Evolutionary conservation across 2,888 invertebrate genomes (phyloP), one percentile per base, ranked within the genome.

Genomic region (Epistrophe grossulariae): DNA sequence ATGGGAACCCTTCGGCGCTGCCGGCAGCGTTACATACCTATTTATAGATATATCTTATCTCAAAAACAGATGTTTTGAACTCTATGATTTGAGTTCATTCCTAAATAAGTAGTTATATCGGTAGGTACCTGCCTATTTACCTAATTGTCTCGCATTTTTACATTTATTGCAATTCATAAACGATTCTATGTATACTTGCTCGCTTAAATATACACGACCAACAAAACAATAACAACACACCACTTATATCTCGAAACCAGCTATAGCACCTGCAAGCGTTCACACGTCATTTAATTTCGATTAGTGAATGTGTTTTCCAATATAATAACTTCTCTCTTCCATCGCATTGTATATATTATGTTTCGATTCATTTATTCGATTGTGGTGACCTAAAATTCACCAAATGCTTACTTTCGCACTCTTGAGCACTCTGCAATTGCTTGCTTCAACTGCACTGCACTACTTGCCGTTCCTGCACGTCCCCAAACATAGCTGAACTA

Each of bases 241-340:
- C 57, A 28, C 60, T 60, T 60, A 60, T 35, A 11, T 48, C 11
- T 45, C 24, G n/a, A 17, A 17, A 62, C 50, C 50, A 55, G 50
- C 60, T 31, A 24, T 24, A 85, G 87, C 91, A 92, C 91, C 91
- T 92, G 92, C 89, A 89, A 89, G 89, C 89, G 90, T 92, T 92
- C 92, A 91, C 92, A 92, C 92, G 91, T 92, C 92, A 92, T 92
- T 92, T 92, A 91, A 92, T 91, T 92, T 92, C 92, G 92, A 92
- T 92, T 92, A 92, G 92, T 90, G 78, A 89, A 89, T 83, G 83
- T 83, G 79, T 79, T 79, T 87, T 87, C 77, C 79, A 83, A 87
- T n/a, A 87, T 87, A 76, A 71, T 55, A 83, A 52, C 28, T 55
- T 55, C 52, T 55, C 52, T 35, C 17, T 50, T 59, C 43, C 24